Base-by-base conservation (phyloP, 1,140 invertebrate genomes). In the Eupeodes corollae region DNA sequence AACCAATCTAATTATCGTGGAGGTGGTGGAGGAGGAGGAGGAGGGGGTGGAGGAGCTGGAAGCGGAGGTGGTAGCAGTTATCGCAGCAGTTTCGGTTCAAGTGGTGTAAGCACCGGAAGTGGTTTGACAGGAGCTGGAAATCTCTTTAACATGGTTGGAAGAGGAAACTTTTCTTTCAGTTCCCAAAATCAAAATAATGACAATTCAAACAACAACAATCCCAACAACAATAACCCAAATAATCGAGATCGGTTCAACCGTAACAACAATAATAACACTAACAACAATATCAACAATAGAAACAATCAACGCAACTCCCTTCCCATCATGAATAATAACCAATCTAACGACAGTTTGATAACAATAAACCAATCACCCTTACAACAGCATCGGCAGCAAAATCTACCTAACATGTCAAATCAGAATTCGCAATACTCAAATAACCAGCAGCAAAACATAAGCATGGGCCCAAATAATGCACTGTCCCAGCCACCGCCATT, bases 41-140 rank as follows among this genome's bases (percentile, higher is more conserved):
- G 57, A 62, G 69, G 67, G 6, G 68, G 66, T 3, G 61, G 67
- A 5, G 56, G 63, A 8, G 67, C 67, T 3, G 66, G 67, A 11
- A 63, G 68, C 6, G 44, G 58, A 11, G 59, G 63, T 11, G 52
- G 35, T 15, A 51, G 52, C 47, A 52, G 44, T 30, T 60, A 51
- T 51, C 56, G 59, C 34, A 47, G 57, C 11, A 26, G 8, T 26
- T 26, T 5, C 8, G 21, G 21, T 26, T 55, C 58, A 9, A 52
- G 48, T 12, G 51, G 47, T 3, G 37, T 18, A 15, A 40, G 6
- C 16, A 41, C 38, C 33, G 43, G 43, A 13, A 32, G 40, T 21
- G 14, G 39, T 26, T 14, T 38, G 10, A 5, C 35, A 3, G 35
- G n/a, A 38, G 21, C 21, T 3, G 21, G 12, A 12, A 41, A 41